A percentile compares a stretch with the other conserved stretches of the same genome.
phyloP scores from a whole-genome alignment of 2,113 vertebrate genomes.

The Girardinichthys multiradiatus region DNA sequence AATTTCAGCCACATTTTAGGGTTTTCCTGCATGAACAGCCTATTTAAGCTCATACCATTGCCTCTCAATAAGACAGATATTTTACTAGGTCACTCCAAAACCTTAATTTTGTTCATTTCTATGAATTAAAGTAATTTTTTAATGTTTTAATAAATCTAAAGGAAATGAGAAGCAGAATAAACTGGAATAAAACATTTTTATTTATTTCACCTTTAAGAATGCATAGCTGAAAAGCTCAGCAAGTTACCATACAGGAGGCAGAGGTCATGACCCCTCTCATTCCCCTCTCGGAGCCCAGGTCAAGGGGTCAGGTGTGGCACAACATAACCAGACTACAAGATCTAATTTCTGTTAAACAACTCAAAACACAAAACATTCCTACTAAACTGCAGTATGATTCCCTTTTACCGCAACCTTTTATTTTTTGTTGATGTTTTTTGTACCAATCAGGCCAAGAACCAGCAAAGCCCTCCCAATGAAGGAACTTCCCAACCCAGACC shows the following conservation, averaged over 20 bases:
- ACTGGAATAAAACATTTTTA: not conserved
- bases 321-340: not conserved
- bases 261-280: conserved; percentile 27
- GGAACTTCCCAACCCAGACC: conserved; percentile 45
- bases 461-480: conserved; percentile 43
- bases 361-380: not conserved
- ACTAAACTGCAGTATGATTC: conserved; percentile 22
- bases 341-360: conserved; percentile 11
- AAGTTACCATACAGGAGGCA: conserved; percentile 1
- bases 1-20: too few relatives aligned
- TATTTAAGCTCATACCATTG: too few relatives aligned
- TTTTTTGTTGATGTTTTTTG: conserved; percentile 22
- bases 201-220: conserved; percentile 12
- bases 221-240: conserved; percentile 7
- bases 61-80: not conserved
- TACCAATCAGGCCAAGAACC: conserved; percentile 13
- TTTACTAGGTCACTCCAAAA: not conserved
- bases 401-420: conserved; percentile 23
- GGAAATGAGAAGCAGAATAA: not conserved
- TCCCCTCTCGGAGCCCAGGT: conserved; percentile 1
- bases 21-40: too few relatives aligned
- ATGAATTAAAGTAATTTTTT: too few relatives aligned
- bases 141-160: not conserved
- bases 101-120: too few relatives aligned
- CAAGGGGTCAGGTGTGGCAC: conserved; percentile 20